Base-by-base conservation (phyloP, 1,140 invertebrate genomes). In the Copidosoma floridanum region DNA sequence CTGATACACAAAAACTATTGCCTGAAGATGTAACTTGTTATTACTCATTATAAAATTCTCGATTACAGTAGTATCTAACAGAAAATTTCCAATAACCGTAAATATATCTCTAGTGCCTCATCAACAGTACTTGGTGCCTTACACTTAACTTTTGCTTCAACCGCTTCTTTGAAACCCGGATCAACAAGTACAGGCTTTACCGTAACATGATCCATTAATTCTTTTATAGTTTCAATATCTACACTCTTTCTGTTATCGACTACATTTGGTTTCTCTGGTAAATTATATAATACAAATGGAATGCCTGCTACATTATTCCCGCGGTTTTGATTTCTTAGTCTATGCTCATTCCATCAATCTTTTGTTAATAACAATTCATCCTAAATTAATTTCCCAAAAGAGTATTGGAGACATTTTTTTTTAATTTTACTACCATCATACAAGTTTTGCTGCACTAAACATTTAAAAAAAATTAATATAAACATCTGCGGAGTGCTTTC, bases 401-500 rank as follows among this genome's bases (percentile, higher is more conserved):
- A 57, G 48, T 40, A 63, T n/a, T 57, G 48, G 2, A 57, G 27
- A n/a, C 61, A 63, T n/a, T 57, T 47, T 3, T 23, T 53, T 16
- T 57, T 47, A 2, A 63, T 10, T 7, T 27, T 21, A 32, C 40
- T 57, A 1, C 29, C n/a, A 53, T 63, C 44, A 52, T 47, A 47
- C 5, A 56, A 32, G 37, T 26, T 44, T 8, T 48, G n/a, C 11
- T 23, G 7, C 11, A 40, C 10, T 21, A 63, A 47, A 16, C 21
- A 16, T 26, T 61, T 56, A n/a, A 35, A 61, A 61, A 43, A 61
- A 47, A 16, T 55, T 44, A 43, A 61, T 61, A 14, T 61, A 61
- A 56, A 51, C 50, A 35, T 61, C 59, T 1, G 18, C 37, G 4
- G 46, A 27, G 12, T 55, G 43, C 18, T 20, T 24, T 38, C 51